Percentiles rank a stretch among this genome's conserved stretches.
Conservation (phyloP, 2,113 vertebrate species). For the Hyaena hyaena region DNA sequence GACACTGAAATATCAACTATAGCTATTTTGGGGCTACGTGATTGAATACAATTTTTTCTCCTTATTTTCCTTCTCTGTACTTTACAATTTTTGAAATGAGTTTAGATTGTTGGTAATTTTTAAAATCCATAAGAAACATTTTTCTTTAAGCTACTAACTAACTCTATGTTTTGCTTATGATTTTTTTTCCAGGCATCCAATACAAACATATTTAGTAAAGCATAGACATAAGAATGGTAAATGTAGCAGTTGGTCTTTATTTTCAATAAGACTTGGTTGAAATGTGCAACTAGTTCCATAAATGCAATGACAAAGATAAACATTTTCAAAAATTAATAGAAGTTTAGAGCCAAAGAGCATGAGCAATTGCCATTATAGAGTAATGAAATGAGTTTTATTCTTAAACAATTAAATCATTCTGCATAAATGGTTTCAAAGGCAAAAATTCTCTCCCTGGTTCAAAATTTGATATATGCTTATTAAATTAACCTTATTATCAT, state of each 20-base stretch:
- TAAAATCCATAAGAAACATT: not conserved
- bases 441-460: not conserved
- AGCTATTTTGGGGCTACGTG: not conserved
- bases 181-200: slow-evolving; percentile 8
- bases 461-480: slow-evolving; percentile 43
- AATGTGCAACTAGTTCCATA: not conserved
- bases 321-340: slow-evolving; percentile 11
- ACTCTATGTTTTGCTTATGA: not conserved
- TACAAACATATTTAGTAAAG: slow-evolving; percentile 40
- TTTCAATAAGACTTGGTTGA: not conserved
- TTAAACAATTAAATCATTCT: not conserved
- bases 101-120: not conserved
- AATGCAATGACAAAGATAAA: slow-evolving; percentile 10
- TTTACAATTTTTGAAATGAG: slow-evolving; percentile 22
- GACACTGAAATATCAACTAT: slow-evolving; percentile 7
- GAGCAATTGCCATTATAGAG: not conserved
- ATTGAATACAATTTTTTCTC: not conserved
- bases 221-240: not conserved
- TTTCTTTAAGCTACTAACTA: slow-evolving; percentile 34
- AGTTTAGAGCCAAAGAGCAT: not conserved
- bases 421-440: not conserved
- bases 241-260: not conserved
- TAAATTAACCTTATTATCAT: not conserved
- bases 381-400: slow-evolving; percentile 6
- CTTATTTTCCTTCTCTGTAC: slow-evolving; percentile 18